A percentile compares a stretch with the other conserved stretches of the same genome.
These are phyloP conservation scores for Sphenodon punctatus DNA, from an alignment of 2,797 vertebrate species.

Conservation along the genomic window DNA sequence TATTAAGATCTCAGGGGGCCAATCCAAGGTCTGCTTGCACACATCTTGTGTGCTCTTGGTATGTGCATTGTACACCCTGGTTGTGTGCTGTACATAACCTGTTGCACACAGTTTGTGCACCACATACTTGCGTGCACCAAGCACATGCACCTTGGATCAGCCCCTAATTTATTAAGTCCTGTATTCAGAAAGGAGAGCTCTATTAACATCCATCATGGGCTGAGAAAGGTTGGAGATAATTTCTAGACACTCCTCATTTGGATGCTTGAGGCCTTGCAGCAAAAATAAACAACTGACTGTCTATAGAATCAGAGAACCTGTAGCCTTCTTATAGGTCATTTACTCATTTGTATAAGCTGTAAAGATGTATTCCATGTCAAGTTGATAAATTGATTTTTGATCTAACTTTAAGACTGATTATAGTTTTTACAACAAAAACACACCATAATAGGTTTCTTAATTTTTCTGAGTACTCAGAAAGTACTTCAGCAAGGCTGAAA, in stretches of 20 bases:
- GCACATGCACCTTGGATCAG: no score
- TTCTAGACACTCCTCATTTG: not conserved
- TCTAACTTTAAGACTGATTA: not conserved
- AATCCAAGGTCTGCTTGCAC: no score
- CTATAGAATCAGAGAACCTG: not conserved
- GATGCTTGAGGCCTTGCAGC: not conserved
- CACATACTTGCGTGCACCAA: no score
- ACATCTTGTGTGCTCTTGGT: no score
- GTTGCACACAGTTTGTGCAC: no score
- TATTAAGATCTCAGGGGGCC: no score
- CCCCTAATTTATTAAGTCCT: not conserved
- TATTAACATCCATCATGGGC: not conserved
- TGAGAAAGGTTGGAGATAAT: not conserved
- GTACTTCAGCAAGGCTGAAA: not conserved
- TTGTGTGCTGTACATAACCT: no score
- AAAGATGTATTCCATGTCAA: not conserved
- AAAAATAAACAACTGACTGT: not conserved
- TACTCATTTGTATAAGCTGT: not conserved
- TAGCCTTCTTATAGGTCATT: not conserved
- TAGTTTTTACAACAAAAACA: not conserved
- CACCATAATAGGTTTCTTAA: not conserved
- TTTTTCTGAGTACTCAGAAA: fast-evolving
- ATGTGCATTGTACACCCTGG: no score
- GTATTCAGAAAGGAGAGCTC: not conserved
- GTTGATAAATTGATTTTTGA: not conserved